A percentile compares a stretch with the other conserved stretches of the same genome.
Conservation (phyloP, 2,113 vertebrate genomes). For the Dipodomys stephensi region DNA sequence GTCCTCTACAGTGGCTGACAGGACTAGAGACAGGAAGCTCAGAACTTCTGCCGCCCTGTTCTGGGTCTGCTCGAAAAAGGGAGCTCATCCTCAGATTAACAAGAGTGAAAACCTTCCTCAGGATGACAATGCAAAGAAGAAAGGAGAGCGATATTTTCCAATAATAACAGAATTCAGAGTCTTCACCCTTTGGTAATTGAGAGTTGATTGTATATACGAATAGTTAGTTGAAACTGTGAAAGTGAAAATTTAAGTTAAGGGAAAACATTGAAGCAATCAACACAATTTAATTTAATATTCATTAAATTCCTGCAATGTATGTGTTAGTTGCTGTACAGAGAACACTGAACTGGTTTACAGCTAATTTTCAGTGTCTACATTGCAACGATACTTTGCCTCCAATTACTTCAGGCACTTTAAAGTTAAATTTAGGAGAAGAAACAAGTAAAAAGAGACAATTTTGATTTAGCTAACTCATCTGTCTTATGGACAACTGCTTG, state of each 20-base stretch:
- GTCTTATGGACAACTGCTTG: not conserved
- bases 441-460: not conserved
- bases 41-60: not conserved
- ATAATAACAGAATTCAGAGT: slow-evolving; percentile 6
- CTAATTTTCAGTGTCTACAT: slow-evolving; percentile 57
- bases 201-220: slow-evolving; percentile 61
- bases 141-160: not conserved
- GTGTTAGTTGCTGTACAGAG: slow-evolving; percentile 71
- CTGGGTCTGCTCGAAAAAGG: not conserved
- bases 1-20: not conserved
- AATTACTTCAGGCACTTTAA: slow-evolving; percentile 61
- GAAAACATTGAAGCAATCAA: slow-evolving; percentile 73
- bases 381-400: slow-evolving; percentile 57
- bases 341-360: slow-evolving; percentile 67
- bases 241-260: slow-evolving; percentile 71
- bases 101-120: not conserved
- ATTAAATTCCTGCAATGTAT: slow-evolving; percentile 64
- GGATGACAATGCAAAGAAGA: not conserved
- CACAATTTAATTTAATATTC: slow-evolving; percentile 77
- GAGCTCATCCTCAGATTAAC: not conserved
- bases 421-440: slow-evolving; percentile 48
- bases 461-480: slow-evolving; percentile 19
- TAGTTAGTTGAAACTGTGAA: slow-evolving; percentile 69
- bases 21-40: not conserved
- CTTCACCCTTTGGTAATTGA: slow-evolving; percentile 56